Conservation (phyloP, 2,888 invertebrate genomes). For the Nymphalis polychloros region DNA sequence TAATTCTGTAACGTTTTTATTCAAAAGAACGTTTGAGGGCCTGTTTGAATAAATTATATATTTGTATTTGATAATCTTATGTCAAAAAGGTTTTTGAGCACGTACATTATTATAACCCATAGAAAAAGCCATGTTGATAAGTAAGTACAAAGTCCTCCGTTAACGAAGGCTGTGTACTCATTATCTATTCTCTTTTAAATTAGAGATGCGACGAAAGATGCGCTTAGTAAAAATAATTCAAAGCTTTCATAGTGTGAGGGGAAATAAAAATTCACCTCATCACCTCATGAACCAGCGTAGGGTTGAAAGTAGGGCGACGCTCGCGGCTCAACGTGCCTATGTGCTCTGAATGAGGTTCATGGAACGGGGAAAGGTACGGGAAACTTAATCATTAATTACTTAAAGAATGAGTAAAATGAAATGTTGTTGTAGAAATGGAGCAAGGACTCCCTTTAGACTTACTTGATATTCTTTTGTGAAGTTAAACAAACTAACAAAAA, state of each 20-base stretch:
- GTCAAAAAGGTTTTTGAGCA: no score
- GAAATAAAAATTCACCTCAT: conserved; percentile 2
- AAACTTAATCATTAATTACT: conserved; percentile 4
- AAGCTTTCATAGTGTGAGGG: background rate
- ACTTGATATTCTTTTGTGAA: background rate
- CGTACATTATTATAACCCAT: no score
- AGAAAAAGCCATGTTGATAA: no score
- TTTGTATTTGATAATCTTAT: no score
- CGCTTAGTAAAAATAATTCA: background rate
- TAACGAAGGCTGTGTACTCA: background rate
- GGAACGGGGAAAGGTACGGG: background rate
- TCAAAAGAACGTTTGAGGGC: no score
- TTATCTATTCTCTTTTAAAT: conserved; percentile 2
- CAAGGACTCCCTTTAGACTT: background rate
- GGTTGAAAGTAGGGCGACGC: conserved; percentile 10
- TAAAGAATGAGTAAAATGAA: background rate
- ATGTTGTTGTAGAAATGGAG: background rate
- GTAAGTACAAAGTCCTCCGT: no score
- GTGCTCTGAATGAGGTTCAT: conserved; percentile 1
- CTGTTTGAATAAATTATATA: no score
- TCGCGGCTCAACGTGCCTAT: conserved; percentile 2
- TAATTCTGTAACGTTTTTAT: no score
- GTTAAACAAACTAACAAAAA: background rate
- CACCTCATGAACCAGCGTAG: background rate
- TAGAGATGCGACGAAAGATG: background rate